phyloP scores from a whole-genome alignment of 2,113 vertebrate genomes.

The Elaphurus davidianus region DNA sequence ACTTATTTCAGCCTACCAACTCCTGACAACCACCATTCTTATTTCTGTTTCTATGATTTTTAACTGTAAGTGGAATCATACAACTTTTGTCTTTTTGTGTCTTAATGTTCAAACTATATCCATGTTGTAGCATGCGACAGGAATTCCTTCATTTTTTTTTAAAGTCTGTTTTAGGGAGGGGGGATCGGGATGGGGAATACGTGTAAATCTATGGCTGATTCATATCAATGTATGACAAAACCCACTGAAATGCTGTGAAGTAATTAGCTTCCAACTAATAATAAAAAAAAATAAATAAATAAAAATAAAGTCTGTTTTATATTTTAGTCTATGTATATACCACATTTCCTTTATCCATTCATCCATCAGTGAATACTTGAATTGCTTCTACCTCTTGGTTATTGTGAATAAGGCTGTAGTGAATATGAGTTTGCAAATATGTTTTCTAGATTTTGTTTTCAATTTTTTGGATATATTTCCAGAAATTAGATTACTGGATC shows the following conservation, averaged over 20 bases:
- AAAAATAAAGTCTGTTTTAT: neutral
- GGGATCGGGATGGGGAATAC: too few species aligned
- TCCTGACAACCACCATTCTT: neutral
- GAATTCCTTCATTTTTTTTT: neutral
- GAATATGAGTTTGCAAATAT: neutral
- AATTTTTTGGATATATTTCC: neutral
- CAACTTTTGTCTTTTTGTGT: neutral
- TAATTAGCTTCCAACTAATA: too few species aligned
- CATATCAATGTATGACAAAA: too few species aligned
- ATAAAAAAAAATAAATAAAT: too few species aligned
- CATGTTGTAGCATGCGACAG: neutral
- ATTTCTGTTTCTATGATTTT: neutral
- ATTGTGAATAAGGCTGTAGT: neutral
- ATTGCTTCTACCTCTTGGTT: neutral
- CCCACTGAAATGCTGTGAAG: too few species aligned
- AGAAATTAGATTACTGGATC: neutral
- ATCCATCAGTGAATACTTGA: neutral
- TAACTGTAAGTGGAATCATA: neutral
- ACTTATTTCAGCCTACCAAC: neutral
- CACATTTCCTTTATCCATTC: neutral
- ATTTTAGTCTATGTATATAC: neutral
- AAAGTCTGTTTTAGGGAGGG: neutral
- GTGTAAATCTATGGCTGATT: too few species aligned
- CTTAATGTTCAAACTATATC: neutral
- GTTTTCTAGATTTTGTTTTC: neutral